Evolutionary conservation across 2,113 vertebrate genomes (phyloP).

Genomic region (Crotalus tigris): DNA sequence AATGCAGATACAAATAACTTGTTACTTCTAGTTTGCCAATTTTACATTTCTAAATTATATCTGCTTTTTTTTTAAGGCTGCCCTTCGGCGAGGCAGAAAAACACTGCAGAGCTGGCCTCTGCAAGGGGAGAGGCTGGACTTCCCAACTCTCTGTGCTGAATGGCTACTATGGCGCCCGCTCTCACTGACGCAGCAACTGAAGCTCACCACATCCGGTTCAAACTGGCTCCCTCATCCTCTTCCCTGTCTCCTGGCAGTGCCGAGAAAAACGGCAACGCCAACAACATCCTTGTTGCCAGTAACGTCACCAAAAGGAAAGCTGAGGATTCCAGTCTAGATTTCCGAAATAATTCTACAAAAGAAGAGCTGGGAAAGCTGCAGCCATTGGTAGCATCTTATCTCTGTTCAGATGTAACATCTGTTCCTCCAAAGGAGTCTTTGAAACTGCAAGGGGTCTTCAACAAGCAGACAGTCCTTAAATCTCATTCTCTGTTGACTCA

Average conservation of each 20-base stretch:
- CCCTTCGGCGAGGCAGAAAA: slow-evolving; percentile 84
- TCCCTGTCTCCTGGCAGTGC: slow-evolving; percentile 91
- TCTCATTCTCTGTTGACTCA: slow-evolving; percentile 86
- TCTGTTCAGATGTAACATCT: slow-evolving; percentile 92
- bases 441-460: slow-evolving; percentile 93
- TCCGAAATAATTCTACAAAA: slow-evolving; percentile 76
- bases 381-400: slow-evolving; percentile 90
- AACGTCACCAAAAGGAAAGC: slow-evolving; percentile 88
- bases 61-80: slow-evolving; percentile 76
- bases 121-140: slow-evolving; percentile 83
- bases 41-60: neutral
- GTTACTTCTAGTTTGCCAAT: neutral
- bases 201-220: slow-evolving; percentile 99
- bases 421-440: slow-evolving; percentile 91
- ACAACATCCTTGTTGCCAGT: slow-evolving; percentile 88
- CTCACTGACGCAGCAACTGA: slow-evolving; percentile 99
- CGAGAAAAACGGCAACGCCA: slow-evolving; percentile 95
- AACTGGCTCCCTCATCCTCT: slow-evolving; percentile 97
- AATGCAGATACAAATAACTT: neutral
- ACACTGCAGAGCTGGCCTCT: slow-evolving; percentile 86
- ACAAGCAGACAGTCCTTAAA: slow-evolving; percentile 93
- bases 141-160: slow-evolving; percentile 96
- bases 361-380: slow-evolving; percentile 91
- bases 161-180: slow-evolving; percentile 99
- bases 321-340: slow-evolving; percentile 84